Base-by-base conservation (phyloP, 2,888 invertebrate species). In the Leptopterna dolabrata region DNA sequence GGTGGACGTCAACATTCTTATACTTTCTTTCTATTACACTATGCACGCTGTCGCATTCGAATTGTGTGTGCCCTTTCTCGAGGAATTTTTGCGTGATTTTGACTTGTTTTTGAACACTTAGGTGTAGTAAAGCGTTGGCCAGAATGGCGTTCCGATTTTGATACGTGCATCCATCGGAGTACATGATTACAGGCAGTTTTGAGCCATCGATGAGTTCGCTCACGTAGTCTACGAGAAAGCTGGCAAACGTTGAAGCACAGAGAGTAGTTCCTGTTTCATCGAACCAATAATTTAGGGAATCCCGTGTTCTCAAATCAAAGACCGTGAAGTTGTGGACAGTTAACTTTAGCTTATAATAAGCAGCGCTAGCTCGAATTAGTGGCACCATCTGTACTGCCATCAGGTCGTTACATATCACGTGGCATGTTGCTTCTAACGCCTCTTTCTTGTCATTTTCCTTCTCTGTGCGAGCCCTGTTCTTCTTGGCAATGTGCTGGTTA, bases 1-100 rank as follows among this genome's bases (percentile, higher is more conserved):
- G 41, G 36, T 80, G 87, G 14, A 88, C 63, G 43, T 88, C 87
- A 43, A 87, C 71, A 27, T 85, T 47, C 63, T 78, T 51, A 13
- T 76, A 71, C 29, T 43, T 84, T 9, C 78, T 51, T 45, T 91
- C 90, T 36, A 91, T 90, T 41, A 82, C 70, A 36, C 89, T 88
- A 80, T 91, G 90, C 45, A 91, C 90, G 3, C 89, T 89, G 87
- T 91, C 91, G 71, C 89, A 89, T 85, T 91, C 90, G 89, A 90
- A 91, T 89, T 91, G 90, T 9, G 91, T 91, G 87, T 91, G 91
- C 0, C 91, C 91, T 73, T 89, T 89, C 29, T 89, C 90, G 6
- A 91, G 84, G 87, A 89, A 90, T 83, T 91, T 91, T 87, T 91
- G 90, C 19, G 88, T 88, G 85, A 91, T 90, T 3, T 76, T 87